Evolutionary conservation across 2,797 vertebrate genomes (phyloP), one percentile per base, ranked within the genome.

Genomic region (Megalops cyprinoides): DNA sequence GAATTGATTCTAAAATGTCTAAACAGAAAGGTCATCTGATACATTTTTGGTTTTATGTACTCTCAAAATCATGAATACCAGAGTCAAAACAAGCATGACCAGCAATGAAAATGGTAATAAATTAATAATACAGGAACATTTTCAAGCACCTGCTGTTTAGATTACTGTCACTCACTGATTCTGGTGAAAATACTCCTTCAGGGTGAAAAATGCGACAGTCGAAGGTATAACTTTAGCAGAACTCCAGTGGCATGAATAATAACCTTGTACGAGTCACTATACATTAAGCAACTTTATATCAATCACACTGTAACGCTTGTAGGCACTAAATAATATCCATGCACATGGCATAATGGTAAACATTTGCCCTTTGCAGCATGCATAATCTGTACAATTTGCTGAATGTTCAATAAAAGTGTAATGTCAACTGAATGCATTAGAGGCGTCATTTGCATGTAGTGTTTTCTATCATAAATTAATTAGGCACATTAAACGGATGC

Each of bases 181-280:
- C 12, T 39, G 31, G 3, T 69, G 65, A 39, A 39, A 12, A 69
- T 39, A 69, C 58, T 28, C 4, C 58, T 28, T 62, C 31, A 37
- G 37, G 34, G 31, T 69, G 31, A 69, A 20, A 28, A 62, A 62
- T 69, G 65, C 65, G 65, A 39, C 65, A 69, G 39, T 69, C 65
- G 39, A 69, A 34, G 12, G 20, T 69, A 37, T 42, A 69, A 67
- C 31, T 10, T 48, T 46, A 53, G 56, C 23, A 7, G 28, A 7
- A 65, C 60, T 62, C 58, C 18, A 31, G 60, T 14, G 31, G 31
- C 60, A 65, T 34, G 12, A 37, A 65, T 15, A 65, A 65, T 65
- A 53, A 53, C 65, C 15, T 31, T 37, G 60, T 53, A 53, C 12
- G 18, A 53, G 51, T 65, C 28, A 9, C 31, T 34, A 65, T 25